Base-by-base conservation (phyloP, 2,113 vertebrate species). In the Semicossyphus pulcher region DNA sequence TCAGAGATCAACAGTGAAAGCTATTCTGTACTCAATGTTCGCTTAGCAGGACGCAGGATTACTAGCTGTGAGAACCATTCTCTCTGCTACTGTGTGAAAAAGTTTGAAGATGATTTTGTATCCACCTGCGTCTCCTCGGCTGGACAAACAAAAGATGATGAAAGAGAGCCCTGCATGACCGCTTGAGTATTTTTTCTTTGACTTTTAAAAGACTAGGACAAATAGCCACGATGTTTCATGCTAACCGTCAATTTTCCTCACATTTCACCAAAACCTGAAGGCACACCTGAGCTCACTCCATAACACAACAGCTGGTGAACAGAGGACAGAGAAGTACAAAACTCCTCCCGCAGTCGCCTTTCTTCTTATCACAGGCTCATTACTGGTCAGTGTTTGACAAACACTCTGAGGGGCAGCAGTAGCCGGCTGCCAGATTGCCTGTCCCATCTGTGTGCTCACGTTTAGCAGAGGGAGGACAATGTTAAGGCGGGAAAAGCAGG, bases 371-470 rank as follows among this genome's bases (percentile, higher is more conserved):
- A 31, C 45, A 1, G 72, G 41, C 75, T 84, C 80, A 84, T 84
- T 85, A 78, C 81, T 63, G 84, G 73, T 54, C 80, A 80, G 64
- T 53, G 77, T 82, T 66, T 66, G 81, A 80, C 74, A 73, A 67
- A 69, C 74, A 67, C 77, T 79, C 83, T 44, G 7, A 76, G 76
- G 63, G 68, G 70, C 60, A 56, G 74, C 54, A 5, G 82, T 68
- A 74, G 72, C 81, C 31, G 72, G 69, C 61, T 59, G 58, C 58
- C 84, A 90, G 86, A 92, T 91, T 91, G 87, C n/a, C 82, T 73
- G 77, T 83, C 57, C 56, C 61, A 18, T 86, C 77, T 75, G 83
- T 66, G 65, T 23, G 26, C 90, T 89, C 90, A 91, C 86, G 89
- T 91, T 85, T 72, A 60, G 81, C 15, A 52, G 62, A 76, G 86